Conservation (phyloP, 2,888 invertebrate species). For the Campopleginae sp. region DNA sequence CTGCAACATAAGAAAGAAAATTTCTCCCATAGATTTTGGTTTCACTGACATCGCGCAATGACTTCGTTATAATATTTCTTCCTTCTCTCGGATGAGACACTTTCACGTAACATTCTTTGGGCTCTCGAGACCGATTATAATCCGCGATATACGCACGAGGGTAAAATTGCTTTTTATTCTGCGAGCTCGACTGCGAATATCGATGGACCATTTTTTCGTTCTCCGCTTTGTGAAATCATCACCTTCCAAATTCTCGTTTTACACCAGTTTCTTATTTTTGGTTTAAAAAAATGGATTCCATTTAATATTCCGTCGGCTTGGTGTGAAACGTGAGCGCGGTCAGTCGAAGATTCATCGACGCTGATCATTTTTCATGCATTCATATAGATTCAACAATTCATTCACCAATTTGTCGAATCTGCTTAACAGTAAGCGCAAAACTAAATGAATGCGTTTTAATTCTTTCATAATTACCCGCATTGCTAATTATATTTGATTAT, state of each 20-base stretch:
- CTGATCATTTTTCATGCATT: neutral
- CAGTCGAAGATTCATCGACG: constrained; percentile 3
- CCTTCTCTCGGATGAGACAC: constrained; percentile 45
- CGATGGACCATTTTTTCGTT: constrained; percentile 26
- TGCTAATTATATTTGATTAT: too few species aligned
- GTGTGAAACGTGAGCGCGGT: constrained; percentile 6
- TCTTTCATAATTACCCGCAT: neutral
- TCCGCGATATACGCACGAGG: constrained; percentile 33
- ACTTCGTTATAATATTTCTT: constrained; percentile 41
- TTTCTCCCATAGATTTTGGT: constrained; percentile 45
- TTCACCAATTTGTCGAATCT: constrained; percentile 4
- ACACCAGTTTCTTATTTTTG: constrained; percentile 10
- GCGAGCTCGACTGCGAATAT: constrained; percentile 33
- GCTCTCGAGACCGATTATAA: constrained; percentile 49
- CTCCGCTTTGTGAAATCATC: neutral
- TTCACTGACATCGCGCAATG: constrained; percentile 1
- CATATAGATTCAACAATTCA: neutral
- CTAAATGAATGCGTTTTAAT: neutral
- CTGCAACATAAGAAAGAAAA: neutral
- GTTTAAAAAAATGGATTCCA: constrained; percentile 37
- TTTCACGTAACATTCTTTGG: constrained; percentile 52
- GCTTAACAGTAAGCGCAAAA: neutral
- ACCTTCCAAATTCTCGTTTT: constrained; percentile 31
- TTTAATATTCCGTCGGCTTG: constrained; percentile 34
- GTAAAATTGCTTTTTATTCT: constrained; percentile 49